These are phyloP conservation scores for Acrossocheilus fasciatus DNA, from an alignment of 2,797 vertebrate genomes.

Conservation along the genomic window DNA sequence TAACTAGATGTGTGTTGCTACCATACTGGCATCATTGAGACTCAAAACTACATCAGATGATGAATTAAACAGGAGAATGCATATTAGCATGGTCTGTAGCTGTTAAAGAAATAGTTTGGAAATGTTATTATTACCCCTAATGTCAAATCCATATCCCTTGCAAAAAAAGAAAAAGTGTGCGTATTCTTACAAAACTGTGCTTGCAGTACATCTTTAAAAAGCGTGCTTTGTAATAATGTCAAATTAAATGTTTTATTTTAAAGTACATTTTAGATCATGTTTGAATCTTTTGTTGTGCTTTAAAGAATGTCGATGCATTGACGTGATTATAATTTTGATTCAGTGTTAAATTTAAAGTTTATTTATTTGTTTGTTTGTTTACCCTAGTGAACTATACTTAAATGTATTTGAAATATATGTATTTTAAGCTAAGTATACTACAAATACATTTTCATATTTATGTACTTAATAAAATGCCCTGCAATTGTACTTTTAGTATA, in stretches of 20 bases:
- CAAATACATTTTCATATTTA: no score
- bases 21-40: background rate
- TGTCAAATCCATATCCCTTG: background rate
- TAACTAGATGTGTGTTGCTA: slow-evolving; percentile 5
- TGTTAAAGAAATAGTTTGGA: background rate
- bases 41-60: background rate
- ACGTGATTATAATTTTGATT: background rate
- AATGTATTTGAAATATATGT: no score
- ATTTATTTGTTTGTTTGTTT: background rate
- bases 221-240: background rate
- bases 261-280: background rate
- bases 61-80: background rate
- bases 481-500: no score
- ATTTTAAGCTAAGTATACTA: no score
- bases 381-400: no score
- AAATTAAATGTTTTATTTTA: background rate
- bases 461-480: no score
- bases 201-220: background rate
- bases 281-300: background rate
- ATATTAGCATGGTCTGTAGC: background rate
- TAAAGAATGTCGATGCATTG: no score
- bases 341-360: background rate
- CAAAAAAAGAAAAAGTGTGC: background rate
- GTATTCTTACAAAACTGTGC: background rate
- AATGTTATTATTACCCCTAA: background rate